Percentiles rank a stretch among this genome's conserved stretches.
Conservation (phyloP, 2,888 invertebrate genomes). For the Lepeophtheirus nordmannii region DNA sequence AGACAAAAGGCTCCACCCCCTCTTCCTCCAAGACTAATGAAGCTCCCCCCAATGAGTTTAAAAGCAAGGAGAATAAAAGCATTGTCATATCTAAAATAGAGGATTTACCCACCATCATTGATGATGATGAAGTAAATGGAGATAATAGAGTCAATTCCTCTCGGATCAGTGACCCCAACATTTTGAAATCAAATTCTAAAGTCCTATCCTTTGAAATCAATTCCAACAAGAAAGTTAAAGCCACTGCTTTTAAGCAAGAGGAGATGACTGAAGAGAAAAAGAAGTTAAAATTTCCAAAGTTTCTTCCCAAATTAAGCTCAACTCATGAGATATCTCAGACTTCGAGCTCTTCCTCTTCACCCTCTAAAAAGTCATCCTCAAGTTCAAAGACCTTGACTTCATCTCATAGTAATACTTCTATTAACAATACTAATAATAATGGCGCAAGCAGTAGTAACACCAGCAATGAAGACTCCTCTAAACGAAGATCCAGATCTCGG, state of each 20-base stretch:
- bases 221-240: neutral
- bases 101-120: neutral
- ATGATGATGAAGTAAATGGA: neutral
- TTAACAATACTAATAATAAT: no score
- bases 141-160: neutral
- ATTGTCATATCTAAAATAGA: neutral
- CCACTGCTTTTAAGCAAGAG: neutral
- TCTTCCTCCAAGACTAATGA: neutral
- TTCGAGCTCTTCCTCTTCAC: no score
- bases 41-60: neutral
- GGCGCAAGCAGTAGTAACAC: no score
- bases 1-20: no score
- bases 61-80: neutral
- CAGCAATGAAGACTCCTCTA: neutral
- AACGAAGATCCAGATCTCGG: neutral
- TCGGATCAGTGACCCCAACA: no score
- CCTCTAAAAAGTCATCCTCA: no score
- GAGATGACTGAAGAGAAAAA: neutral
- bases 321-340: no score
- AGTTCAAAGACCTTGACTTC: no score
- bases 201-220: neutral
- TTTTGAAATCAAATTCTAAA: neutral
- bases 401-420: no score
- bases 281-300: neutral
- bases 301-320: neutral